These are phyloP conservation scores for Calameuta filiformis DNA, from an alignment of 2,888 invertebrate genomes.

Conservation along the genomic window DNA sequence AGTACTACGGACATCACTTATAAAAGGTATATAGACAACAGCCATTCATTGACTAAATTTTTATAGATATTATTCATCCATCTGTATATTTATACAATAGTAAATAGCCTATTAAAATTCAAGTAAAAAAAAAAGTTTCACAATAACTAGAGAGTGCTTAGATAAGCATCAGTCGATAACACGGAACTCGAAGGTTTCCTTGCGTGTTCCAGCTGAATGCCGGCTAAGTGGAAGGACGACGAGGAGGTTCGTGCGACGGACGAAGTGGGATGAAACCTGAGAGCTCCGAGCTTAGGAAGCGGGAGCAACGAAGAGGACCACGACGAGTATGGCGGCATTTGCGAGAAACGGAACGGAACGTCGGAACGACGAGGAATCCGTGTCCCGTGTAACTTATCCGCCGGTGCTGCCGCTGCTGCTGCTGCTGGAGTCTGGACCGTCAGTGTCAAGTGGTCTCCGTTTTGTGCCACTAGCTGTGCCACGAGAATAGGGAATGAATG, in stretches of 20 bases:
- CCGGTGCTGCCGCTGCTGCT: not conserved
- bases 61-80: not conserved
- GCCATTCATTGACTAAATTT: not conserved
- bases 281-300: not conserved
- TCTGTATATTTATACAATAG: not conserved
- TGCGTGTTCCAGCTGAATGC: conserved; percentile 46
- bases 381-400: not conserved
- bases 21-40: conserved; percentile 65
- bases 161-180: not conserved
- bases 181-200: not conserved
- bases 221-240: conserved; percentile 31
- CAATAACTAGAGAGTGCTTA: not conserved
- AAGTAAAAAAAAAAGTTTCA: not conserved
- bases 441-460: not conserved
- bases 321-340: not conserved
- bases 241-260: conserved; percentile 24
- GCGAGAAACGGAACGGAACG: not conserved
- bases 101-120: not conserved
- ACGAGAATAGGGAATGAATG: not conserved
- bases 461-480: not conserved
- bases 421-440: not conserved
- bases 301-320: not conserved
- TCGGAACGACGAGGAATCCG: not conserved
- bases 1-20: conserved; percentile 95
- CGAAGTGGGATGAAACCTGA: conserved; percentile 27